These are phyloP conservation scores for Crotalus horridus DNA, from an alignment of 2,113 vertebrate species.

Conservation along the genomic window DNA sequence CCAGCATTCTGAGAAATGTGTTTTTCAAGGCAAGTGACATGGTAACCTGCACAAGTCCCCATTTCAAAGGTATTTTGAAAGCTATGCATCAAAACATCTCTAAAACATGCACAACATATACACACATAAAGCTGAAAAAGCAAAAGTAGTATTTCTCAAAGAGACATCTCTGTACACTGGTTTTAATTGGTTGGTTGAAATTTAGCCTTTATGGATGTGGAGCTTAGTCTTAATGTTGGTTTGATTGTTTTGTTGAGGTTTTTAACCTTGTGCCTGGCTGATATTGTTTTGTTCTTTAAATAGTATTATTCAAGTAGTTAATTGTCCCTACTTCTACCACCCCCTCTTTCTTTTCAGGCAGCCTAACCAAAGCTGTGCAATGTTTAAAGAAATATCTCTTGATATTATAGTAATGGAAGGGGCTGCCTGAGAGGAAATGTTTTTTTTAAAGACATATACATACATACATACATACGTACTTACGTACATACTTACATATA, in stretches of 20 bases:
- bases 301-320: neutral
- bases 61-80: neutral
- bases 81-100: neutral
- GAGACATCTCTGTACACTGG: neutral
- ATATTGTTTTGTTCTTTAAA: neutral
- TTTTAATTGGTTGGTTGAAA: neutral
- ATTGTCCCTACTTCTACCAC: neutral
- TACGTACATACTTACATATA: neutral
- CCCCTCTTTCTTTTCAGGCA: neutral
- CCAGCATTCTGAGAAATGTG: neutral
- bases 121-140: neutral
- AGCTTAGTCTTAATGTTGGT: neutral
- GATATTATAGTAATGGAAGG: neutral
- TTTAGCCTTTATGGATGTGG: neutral
- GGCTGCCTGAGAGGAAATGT: neutral
- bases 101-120: neutral
- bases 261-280: neutral
- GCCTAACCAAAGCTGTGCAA: neutral
- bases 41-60: neutral
- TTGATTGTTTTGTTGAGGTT: neutral
- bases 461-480: no score
- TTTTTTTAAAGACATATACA: no score
- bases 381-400: neutral
- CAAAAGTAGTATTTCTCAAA: neutral
- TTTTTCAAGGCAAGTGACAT: neutral